Evolutionary conservation across 2,888 invertebrate genomes (phyloP).

Genomic region (Isotomurus palustris): DNA sequence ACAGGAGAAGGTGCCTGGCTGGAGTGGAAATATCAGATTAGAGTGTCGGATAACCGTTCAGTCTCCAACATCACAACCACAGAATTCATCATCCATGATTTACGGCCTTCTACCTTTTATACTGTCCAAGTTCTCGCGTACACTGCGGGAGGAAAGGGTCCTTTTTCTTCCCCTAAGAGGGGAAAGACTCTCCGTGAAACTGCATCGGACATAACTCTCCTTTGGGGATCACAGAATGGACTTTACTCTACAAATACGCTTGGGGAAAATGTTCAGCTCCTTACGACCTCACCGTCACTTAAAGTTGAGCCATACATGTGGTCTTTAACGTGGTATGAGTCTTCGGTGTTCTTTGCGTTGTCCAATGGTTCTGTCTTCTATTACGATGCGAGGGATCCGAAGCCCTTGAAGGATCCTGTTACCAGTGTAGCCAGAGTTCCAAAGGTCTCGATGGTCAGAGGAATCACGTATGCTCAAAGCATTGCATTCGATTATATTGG

Average conservation of each 20-base stretch:
- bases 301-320: slow-evolving; percentile 19
- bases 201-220: slow-evolving; percentile 47
- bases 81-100: slow-evolving; percentile 39
- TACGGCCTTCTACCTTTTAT: slow-evolving; percentile 56
- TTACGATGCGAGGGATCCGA: slow-evolving; percentile 11
- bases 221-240: slow-evolving; percentile 71
- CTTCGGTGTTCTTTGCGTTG: slow-evolving; percentile 33
- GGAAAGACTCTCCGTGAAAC: slow-evolving; percentile 57
- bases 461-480: slow-evolving; percentile 35
- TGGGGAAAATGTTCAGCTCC: slow-evolving; percentile 66
- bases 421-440: too few species aligned
- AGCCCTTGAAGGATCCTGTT: slow-evolving; percentile 46
- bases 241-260: slow-evolving; percentile 75
- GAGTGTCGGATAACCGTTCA: slow-evolving; percentile 36
- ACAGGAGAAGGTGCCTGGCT: slow-evolving; percentile 62
- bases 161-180: slow-evolving; percentile 71
- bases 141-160: slow-evolving; percentile 68
- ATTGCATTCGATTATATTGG: slow-evolving; percentile 84
- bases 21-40: slow-evolving; percentile 74
- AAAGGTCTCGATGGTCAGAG: slow-evolving; percentile 31
- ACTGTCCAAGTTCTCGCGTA: slow-evolving; percentile 72
- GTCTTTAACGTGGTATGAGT: slow-evolving; percentile 35
- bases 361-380: slow-evolving; percentile 40
- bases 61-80: slow-evolving; percentile 32
- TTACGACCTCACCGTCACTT: slow-evolving; percentile 53